Evolutionary conservation across 2,888 invertebrate species (phyloP).

Genomic region (Bombylius discolor): DNA sequence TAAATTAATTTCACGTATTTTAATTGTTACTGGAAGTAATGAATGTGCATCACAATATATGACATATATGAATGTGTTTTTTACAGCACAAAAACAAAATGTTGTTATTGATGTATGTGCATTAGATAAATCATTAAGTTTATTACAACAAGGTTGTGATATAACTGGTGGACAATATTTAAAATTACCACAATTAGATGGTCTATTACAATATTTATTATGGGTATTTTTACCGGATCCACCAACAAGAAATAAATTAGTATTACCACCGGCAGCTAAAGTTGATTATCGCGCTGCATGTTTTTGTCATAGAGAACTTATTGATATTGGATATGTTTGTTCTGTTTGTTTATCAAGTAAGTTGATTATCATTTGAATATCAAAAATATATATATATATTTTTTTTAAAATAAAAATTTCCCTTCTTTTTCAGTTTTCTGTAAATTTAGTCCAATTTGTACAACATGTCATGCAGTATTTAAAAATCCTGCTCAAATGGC

Average conservation of each 20-base stretch:
- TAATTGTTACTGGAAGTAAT: conserved; percentile 79
- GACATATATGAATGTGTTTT: conserved; percentile 97
- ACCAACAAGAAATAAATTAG: conserved; percentile 62
- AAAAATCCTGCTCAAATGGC: conserved; percentile 74
- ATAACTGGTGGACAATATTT: conserved; percentile 89
- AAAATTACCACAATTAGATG: conserved; percentile 74
- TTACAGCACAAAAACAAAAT: conserved; percentile 82
- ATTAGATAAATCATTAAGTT: conserved; percentile 75
- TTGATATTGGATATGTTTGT: conserved; percentile 94
- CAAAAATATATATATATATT: not conserved
- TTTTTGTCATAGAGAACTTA: conserved; percentile 90
- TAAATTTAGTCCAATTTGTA: conserved; percentile 93
- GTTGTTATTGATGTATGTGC: conserved; percentile 87
- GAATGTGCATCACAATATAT: conserved; percentile 92
- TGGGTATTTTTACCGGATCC: conserved; percentile 91
- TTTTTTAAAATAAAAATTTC: conserved; percentile 4
- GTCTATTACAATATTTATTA: conserved; percentile 44
- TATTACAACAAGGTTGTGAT: conserved; percentile 93
- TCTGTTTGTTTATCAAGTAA: conserved; percentile 91
- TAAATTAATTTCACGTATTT: conserved; percentile 60
- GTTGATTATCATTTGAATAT: conserved; percentile 21
- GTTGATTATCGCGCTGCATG: conserved; percentile 96
- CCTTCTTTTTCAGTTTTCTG: conserved; percentile 72
- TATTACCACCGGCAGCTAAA: conserved; percentile 76
- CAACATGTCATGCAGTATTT: conserved; percentile 90